Conservation (phyloP, 2,797 vertebrate species). For the Sebastes cheni region DNA sequence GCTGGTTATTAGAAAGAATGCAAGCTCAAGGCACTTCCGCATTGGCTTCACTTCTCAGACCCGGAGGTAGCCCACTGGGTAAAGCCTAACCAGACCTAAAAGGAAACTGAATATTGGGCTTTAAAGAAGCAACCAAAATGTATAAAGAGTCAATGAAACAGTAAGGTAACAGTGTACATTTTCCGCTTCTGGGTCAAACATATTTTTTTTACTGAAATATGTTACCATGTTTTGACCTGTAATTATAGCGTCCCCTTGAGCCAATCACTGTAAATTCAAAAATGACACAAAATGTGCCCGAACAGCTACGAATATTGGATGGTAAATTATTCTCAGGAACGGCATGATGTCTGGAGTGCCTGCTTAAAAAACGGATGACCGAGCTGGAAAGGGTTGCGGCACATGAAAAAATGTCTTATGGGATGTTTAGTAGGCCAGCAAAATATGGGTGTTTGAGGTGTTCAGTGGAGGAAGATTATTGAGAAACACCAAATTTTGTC, state of each 20-base stretch:
- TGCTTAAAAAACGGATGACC: not conserved
- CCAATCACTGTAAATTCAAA: constrained; percentile 2
- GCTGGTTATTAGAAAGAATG: too few relatives aligned
- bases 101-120: not conserved
- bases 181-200: not conserved
- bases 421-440: not conserved
- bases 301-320: constrained; percentile 5
- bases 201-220: not conserved
- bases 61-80: not conserved
- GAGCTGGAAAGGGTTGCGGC: not conserved
- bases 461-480: not conserved
- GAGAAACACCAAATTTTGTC: not conserved
- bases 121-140: not conserved
- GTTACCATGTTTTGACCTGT: constrained; percentile 28
- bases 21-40: too few relatives aligned
- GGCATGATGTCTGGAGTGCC: not conserved
- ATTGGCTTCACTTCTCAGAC: too few relatives aligned
- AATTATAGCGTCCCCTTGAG: constrained; percentile 10
- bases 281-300: not conserved
- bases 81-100: not conserved
- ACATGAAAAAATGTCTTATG: not conserved
- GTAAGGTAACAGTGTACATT: not conserved
- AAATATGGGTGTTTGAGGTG: not conserved
- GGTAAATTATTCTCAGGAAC: not conserved
- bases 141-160: not conserved